Conservation (phyloP, 2,797 vertebrate species). For the Chrosomus eos region DNA sequence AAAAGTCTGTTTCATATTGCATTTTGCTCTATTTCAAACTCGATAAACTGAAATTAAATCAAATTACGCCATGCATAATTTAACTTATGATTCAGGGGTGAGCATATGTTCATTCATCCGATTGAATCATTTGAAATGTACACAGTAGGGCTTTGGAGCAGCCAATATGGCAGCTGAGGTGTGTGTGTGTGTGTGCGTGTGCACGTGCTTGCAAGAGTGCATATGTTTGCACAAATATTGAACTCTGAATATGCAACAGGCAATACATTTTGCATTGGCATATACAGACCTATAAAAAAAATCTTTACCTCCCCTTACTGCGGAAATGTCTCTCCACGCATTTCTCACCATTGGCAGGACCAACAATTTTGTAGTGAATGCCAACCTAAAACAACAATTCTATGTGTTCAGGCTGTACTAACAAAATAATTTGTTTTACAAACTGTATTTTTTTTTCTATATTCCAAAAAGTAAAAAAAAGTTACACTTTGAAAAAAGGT, state of each 20-base stretch:
- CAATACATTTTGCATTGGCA: background rate
- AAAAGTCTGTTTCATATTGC: constrained; percentile 65
- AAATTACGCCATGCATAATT: constrained; percentile 80
- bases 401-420: background rate
- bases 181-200: constrained; percentile 21
- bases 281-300: background rate
- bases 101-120: constrained; percentile 83
- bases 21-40: constrained; percentile 64
- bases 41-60: constrained; percentile 63
- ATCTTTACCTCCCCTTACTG: background rate
- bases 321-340: background rate
- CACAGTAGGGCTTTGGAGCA: constrained; percentile 75
- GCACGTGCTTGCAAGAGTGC: constrained; percentile 29
- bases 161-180: constrained; percentile 74
- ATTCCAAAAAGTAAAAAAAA: background rate
- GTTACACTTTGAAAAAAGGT: background rate
- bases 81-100: constrained; percentile 75
- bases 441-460: background rate
- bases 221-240: constrained; percentile 22
- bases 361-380: background rate
- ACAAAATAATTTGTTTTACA: background rate
- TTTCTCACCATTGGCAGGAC: background rate
- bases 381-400: background rate
- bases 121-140: constrained; percentile 80
- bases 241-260: constrained; percentile 6